These are phyloP conservation scores for Idaea aversata DNA, from an alignment of 2,888 invertebrate species.

Conservation along the genomic window DNA sequence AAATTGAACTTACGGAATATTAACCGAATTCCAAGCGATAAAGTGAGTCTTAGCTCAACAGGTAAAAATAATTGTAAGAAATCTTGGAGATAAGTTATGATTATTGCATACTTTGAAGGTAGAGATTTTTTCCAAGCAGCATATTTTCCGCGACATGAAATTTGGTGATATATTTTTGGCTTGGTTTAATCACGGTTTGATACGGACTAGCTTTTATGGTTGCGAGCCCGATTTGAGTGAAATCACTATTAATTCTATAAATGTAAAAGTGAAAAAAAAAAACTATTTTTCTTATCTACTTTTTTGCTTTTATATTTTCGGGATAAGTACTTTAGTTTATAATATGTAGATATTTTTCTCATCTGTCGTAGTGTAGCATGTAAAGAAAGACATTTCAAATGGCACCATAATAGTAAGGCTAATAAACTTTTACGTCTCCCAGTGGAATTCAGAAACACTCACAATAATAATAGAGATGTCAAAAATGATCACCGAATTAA, in stretches of 20 bases:
- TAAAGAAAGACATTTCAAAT: too few relatives aligned
- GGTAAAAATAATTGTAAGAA: constrained; percentile 55
- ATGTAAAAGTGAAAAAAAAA: too few relatives aligned
- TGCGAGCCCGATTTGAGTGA: too few relatives aligned
- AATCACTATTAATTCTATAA: too few relatives aligned
- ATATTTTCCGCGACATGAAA: constrained; percentile 43
- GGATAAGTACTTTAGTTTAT: too few relatives aligned
- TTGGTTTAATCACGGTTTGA: background rate
- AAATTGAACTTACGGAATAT: constrained; percentile 44
- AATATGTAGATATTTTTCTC: too few relatives aligned
- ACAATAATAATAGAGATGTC: background rate
- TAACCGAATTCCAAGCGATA: constrained; percentile 50
- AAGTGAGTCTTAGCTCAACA: constrained; percentile 49
- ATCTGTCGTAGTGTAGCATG: too few relatives aligned
- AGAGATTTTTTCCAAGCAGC: constrained; percentile 40
- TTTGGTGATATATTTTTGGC: constrained; percentile 23
- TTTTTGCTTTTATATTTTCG: too few relatives aligned
- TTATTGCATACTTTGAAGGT: constrained; percentile 36
- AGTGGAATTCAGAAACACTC: background rate
- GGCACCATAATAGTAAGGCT: constrained; percentile 34
- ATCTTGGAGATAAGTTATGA: constrained; percentile 37
- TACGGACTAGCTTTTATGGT: background rate
- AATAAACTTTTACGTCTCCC: constrained; percentile 46
- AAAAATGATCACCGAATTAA: background rate
- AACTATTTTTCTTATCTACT: too few relatives aligned